phyloP scores from a whole-genome alignment of 1,140 invertebrate species.

The Drosophila ficusphila region DNA sequence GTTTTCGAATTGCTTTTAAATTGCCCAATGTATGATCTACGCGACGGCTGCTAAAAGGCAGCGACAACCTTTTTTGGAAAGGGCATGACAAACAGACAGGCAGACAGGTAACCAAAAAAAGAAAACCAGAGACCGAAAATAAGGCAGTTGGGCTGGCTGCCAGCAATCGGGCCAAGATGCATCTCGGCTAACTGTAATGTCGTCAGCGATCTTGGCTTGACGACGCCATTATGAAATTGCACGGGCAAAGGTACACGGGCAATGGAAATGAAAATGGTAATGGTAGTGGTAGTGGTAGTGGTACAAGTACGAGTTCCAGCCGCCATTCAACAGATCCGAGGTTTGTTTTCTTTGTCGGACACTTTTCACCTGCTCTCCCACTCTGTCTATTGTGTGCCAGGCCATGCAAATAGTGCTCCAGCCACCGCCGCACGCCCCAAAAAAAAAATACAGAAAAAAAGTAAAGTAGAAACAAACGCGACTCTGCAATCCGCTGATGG shows the following conservation, averaged over 20 bases:
- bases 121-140: slow-evolving; percentile 23
- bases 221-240: slow-evolving; percentile 79
- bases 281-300: background rate
- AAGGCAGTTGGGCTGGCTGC: slow-evolving; percentile 29
- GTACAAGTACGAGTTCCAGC: background rate
- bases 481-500: slow-evolving; percentile 49
- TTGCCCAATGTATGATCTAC: slow-evolving; percentile 39
- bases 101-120: slow-evolving; percentile 13
- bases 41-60: slow-evolving; percentile 36
- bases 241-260: background rate
- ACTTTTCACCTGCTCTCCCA: slow-evolving; percentile 73
- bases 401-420: slow-evolving; percentile 62
- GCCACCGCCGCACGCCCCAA: slow-evolving; percentile 37
- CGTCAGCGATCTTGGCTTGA: slow-evolving; percentile 66
- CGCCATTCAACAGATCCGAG: slow-evolving; percentile 56
- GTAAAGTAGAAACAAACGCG: slow-evolving; percentile 15
- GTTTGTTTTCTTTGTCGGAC: slow-evolving; percentile 69
- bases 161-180: slow-evolving; percentile 54
- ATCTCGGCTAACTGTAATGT: slow-evolving; percentile 72
- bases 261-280: no score
- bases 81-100: slow-evolving; percentile 51
- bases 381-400: slow-evolving; percentile 46
- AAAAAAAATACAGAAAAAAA: slow-evolving; percentile 20
- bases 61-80: slow-evolving; percentile 58
- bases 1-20: slow-evolving; percentile 50